phyloP scores from a whole-genome alignment of 2,113 vertebrate species.

The Apaloderma vittatum region DNA sequence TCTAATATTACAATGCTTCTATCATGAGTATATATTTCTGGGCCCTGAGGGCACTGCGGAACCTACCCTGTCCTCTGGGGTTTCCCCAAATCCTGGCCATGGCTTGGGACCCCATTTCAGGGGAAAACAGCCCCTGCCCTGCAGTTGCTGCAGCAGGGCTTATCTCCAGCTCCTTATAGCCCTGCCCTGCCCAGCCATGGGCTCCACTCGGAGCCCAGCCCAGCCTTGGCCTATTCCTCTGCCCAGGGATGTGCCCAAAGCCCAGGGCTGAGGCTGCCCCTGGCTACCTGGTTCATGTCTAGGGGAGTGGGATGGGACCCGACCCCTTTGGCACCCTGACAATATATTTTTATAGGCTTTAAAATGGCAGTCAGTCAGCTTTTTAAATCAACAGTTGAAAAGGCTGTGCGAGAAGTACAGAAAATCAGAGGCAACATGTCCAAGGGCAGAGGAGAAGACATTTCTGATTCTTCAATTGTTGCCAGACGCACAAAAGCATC shows the following conservation, averaged over 20 bases:
- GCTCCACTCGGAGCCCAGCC: accelerated
- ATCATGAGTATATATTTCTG: neutral
- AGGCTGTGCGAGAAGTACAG: neutral
- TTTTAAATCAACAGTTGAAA: neutral
- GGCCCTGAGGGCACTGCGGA: neutral
- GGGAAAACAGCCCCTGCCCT: neutral
- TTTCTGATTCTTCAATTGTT: neutral
- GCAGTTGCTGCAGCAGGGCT: accelerated
- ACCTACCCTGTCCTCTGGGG: accelerated
- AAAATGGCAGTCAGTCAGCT: neutral
- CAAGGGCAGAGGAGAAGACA: neutral
- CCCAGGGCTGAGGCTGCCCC: accelerated
- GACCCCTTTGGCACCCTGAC: accelerated
- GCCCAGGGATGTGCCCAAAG: accelerated
- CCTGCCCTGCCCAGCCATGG: accelerated
- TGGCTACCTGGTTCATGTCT: neutral
- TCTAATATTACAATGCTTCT: neutral
- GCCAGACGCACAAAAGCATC: neutral
- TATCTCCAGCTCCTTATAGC: neutral
- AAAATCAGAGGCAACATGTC: neutral
- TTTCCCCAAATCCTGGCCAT: accelerated
- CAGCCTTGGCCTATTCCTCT: accelerated
- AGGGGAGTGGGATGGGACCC: accelerated
- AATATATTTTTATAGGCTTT: neutral
- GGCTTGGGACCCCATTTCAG: neutral